Base-by-base conservation (phyloP, 2,888 invertebrate species). In the Drosophila mayaguana region DNA sequence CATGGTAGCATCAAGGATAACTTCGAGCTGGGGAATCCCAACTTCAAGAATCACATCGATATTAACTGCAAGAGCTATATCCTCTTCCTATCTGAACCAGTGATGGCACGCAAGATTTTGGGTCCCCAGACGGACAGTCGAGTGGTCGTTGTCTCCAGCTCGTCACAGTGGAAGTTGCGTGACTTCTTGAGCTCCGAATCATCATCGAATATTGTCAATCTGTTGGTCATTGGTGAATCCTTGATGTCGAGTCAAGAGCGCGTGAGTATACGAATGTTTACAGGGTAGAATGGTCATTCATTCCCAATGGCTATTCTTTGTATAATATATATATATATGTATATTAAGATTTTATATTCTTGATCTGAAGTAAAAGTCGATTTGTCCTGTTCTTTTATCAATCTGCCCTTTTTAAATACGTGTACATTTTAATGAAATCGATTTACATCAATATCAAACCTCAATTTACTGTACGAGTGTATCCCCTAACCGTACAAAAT, bases 121-220 rank as follows among this genome's bases (percentile, higher is more conserved):
- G 95, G 95, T 0, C 94, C 95, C 60, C 95, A 96, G 88, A 94
- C 94, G 2, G 92, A 93, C 0, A 95, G 94, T 77, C 95, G 95
- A 88, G 95, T 97, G 0, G 93, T 96, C 1, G 91, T 96, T 1
- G 93, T 96, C 0, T 94, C 96, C 0, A 94, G 95, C 80, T 96
- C 96, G 2, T 95, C 96, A 0, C 96, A 96, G 83, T 96, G 96
- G 96, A 95, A 95, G 32, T 94, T 96, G 1, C 94, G 95, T 64
- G 96, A 96, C 84, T 96, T 96, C 92, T 90, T 96, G 20, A 92
- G 94, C 1, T 94, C 94, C 25, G 93, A 94, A 55, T 71, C 93
- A 3, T 95, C 96, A 0, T 95, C 95, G 82, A 94, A 94, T 89
- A 95, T 96, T 86, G 94, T 95, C 1, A 96, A 97, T 93, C 93